phyloP scores from a whole-genome alignment of 2,888 invertebrate genomes.

The Scrobipalpa atriplicella region DNA sequence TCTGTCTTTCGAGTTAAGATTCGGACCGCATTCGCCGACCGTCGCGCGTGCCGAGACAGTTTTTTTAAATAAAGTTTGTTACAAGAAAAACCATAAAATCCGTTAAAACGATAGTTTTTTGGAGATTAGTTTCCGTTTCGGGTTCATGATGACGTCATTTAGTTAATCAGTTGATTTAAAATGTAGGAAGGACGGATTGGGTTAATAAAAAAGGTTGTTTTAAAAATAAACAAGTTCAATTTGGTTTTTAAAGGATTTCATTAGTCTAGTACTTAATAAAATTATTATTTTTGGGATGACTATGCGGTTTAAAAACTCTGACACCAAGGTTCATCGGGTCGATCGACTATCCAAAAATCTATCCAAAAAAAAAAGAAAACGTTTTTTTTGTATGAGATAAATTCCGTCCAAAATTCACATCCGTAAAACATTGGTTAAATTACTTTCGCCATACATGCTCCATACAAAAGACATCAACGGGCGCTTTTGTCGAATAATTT shows the following conservation, averaged over 20 bases:
- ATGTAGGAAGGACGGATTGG: background rate
- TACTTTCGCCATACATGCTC: background rate
- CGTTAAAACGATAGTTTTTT: slow-evolving; percentile 28
- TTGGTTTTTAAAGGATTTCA: no score
- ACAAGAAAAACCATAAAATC: slow-evolving; percentile 74
- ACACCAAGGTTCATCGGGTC: no score
- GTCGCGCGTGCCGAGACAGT: slow-evolving; percentile 72
- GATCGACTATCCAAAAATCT: no score
- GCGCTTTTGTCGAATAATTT: background rate
- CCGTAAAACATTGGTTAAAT: background rate
- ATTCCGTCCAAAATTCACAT: no score
- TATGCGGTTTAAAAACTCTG: no score
- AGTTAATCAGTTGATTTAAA: slow-evolving; percentile 1
- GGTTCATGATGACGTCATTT: slow-evolving; percentile 18
- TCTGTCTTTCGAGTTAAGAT: slow-evolving; percentile 60
- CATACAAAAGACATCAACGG: slow-evolving; percentile 4
- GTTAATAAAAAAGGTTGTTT: no score
- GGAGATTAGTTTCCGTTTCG: slow-evolving; percentile 26
- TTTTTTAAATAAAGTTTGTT: slow-evolving; percentile 60
- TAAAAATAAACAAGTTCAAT: no score
- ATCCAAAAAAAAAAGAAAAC: no score
- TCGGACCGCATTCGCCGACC: slow-evolving; percentile 60
- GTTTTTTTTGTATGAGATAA: no score
- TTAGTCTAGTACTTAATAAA: no score
- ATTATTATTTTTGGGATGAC: no score